A percentile compares a stretch with the other conserved stretches of the same genome.
Conservation (phyloP, 2,888 invertebrate genomes). For the Matsumyia berberina region DNA sequence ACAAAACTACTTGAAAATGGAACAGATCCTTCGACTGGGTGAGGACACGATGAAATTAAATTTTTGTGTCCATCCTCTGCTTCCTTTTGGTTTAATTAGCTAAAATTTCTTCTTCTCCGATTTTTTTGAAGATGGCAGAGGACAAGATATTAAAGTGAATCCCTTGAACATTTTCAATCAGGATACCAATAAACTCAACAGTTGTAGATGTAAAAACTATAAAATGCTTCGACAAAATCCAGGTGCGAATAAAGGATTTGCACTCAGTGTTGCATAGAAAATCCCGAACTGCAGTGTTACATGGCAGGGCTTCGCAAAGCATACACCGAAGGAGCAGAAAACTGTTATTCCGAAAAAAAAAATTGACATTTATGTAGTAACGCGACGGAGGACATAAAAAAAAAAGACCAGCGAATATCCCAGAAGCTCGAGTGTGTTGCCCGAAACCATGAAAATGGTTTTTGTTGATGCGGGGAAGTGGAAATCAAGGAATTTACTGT, state of each 20-base stretch:
- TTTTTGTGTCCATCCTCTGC: background rate
- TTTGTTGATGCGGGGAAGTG: conserved; percentile 1
- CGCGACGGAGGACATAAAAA: background rate
- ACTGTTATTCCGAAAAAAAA: background rate
- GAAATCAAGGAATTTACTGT: conserved; percentile 22
- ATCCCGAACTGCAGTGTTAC: background rate
- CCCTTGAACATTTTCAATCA: no score
- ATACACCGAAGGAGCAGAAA: background rate
- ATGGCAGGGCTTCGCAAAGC: background rate
- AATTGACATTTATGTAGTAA: conserved; percentile 2
- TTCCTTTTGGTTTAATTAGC: conserved; percentile 1
- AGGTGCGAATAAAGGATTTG: background rate
- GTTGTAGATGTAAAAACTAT: background rate
- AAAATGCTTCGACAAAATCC: no score
- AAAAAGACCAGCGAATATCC: background rate
- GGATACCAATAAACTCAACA: no score
- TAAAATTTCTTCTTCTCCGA: background rate
- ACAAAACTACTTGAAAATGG: background rate
- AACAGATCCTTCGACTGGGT: conserved; percentile 9
- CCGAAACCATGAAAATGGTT: background rate
- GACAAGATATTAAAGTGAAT: no score
- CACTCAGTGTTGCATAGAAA: background rate
- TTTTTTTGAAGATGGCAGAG: background rate
- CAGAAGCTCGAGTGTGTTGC: background rate
- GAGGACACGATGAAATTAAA: no score